These are phyloP conservation scores for Macquaria ambigua DNA, from an alignment of 2,113 vertebrate species.

Conservation along the genomic window DNA sequence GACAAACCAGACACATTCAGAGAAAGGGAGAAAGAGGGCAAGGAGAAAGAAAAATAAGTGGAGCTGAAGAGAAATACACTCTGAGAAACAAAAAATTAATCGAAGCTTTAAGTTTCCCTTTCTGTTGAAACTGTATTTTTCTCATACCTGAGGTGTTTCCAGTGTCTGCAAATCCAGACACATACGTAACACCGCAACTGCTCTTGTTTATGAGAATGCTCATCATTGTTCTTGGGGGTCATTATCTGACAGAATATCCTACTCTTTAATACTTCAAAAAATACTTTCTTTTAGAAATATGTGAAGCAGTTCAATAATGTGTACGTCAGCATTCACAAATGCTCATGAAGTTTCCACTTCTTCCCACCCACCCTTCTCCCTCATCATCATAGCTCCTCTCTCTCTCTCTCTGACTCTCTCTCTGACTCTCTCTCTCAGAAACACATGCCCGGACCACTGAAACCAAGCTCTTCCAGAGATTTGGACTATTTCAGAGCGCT, in stretches of 20 bases:
- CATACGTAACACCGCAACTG: not conserved
- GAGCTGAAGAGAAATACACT: not conserved
- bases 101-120: conserved; percentile 25
- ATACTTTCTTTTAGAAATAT: conserved; percentile 56
- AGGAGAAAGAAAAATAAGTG: conserved; percentile 7
- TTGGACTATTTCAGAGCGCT: conserved; percentile 61
- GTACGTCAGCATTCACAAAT: conserved; percentile 68
- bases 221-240: not conserved
- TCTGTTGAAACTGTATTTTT: conserved; percentile 16
- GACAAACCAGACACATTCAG: conserved; percentile 74
- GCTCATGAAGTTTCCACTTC: conserved; percentile 75
- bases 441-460: conserved; percentile 73
- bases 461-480: conserved; percentile 79
- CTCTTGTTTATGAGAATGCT: not conserved
- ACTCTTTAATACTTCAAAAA: conserved; percentile 26
- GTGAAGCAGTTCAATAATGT: conserved; percentile 73
- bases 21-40: conserved; percentile 35
- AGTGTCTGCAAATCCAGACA: not conserved
- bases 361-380: conserved; percentile 31
- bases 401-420: conserved; percentile 23
- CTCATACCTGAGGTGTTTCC: conserved; percentile 18
- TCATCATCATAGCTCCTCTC: conserved; percentile 50
- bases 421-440: conserved; percentile 61
- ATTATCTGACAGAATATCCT: conserved; percentile 8
- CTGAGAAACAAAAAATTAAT: not conserved